Evolutionary conservation across 2,113 vertebrate genomes (phyloP).

Genomic region (Chaetodon trifascialis): DNA sequence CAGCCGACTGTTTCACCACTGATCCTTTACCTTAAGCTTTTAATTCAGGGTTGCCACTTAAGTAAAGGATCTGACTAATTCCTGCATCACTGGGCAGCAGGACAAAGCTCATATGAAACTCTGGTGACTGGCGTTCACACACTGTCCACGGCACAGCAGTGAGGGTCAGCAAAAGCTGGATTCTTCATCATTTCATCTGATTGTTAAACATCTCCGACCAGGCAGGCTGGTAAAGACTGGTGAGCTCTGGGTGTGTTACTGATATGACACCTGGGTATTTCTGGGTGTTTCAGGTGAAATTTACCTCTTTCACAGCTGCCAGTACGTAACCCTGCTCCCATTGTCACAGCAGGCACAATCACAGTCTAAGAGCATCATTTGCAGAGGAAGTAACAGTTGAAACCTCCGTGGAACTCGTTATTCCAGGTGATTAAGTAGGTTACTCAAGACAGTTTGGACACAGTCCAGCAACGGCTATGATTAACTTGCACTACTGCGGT

Average conservation of each 20-base stretch:
- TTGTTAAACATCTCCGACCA: not conserved
- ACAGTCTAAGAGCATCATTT: not conserved
- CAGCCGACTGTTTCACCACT: too few relatives aligned
- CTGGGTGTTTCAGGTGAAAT: not conserved
- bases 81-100: not conserved
- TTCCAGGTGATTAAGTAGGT: slow-evolving; percentile 15
- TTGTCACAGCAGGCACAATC: not conserved
- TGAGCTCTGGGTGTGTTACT: not conserved
- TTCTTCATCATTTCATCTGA: not conserved
- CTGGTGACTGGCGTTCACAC: not conserved
- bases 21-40: not conserved
- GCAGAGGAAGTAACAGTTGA: not conserved
- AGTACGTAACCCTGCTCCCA: not conserved
- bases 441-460: not conserved
- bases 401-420: slow-evolving; percentile 41
- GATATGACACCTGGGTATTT: not conserved
- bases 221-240: not conserved
- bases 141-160: not conserved
- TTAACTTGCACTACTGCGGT: not conserved
- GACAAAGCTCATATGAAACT: not conserved
- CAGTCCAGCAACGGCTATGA: not conserved
- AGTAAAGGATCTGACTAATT: not conserved
- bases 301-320: too few relatives aligned
- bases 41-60: too few relatives aligned
- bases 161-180: not conserved